Conservation (phyloP, 1,140 invertebrate species). For the Trialeurodes vaporariorum region DNA sequence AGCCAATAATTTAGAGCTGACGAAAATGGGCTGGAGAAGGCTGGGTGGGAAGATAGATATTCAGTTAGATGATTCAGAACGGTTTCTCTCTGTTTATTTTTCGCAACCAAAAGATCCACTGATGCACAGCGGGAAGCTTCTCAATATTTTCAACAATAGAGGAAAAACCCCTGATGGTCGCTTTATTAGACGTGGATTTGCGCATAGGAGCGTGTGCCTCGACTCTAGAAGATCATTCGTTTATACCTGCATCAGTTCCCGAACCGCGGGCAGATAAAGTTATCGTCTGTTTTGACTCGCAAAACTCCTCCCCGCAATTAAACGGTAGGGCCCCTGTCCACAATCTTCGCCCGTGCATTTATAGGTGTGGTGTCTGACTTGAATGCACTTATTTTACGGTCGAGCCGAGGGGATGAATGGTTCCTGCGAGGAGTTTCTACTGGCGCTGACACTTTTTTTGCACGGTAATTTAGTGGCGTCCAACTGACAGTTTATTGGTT, state of each 20-base stretch:
- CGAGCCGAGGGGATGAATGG: too few relatives aligned
- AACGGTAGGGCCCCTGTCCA: too few relatives aligned
- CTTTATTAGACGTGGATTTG: too few relatives aligned
- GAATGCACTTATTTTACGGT: too few relatives aligned
- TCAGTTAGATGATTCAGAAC: too few relatives aligned
- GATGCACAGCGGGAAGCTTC: neutral
- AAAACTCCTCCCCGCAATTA: neutral
- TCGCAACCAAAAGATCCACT: neutral
- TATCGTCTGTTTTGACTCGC: neutral
- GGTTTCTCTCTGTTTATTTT: constrained; percentile 1
- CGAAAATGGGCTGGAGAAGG: neutral
- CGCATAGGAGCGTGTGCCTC: neutral
- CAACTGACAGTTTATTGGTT: neutral
- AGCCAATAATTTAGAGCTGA: neutral
- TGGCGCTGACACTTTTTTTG: neutral
- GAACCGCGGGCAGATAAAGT: neutral
- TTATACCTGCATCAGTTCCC: neutral
- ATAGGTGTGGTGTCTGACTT: too few relatives aligned
- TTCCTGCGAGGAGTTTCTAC: too few relatives aligned
- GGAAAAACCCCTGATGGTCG: neutral
- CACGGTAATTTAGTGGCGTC: neutral
- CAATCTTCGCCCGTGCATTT: neutral
- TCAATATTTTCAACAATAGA: neutral
- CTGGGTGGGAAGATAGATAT: too few relatives aligned
- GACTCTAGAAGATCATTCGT: too few relatives aligned